Percentiles rank a stretch among this genome's conserved stretches.
phyloP scores from a whole-genome alignment of 1,140 invertebrate species.

The Drosophila burlai region DNA sequence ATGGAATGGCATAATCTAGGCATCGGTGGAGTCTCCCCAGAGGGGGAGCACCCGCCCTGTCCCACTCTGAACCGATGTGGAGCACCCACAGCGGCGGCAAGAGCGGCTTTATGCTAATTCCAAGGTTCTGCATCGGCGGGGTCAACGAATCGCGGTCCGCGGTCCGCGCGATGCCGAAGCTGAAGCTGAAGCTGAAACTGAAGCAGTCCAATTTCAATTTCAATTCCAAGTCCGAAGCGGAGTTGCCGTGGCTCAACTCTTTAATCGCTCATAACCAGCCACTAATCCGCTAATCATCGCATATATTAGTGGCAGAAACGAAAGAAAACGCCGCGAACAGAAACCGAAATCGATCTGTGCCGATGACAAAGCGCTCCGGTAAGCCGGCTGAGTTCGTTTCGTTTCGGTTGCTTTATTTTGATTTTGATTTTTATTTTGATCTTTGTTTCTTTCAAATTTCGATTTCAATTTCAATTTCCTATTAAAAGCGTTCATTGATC shows the following conservation, averaged over 20 bases:
- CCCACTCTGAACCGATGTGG: not conserved
- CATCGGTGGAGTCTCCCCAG: too few relatives aligned
- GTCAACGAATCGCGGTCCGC: conserved; percentile 67
- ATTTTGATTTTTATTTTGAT: not conserved
- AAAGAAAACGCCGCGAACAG: conserved; percentile 27
- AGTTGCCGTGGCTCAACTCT: conserved; percentile 12
- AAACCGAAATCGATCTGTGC: conserved; percentile 27
- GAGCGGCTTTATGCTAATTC: conserved; percentile 68
- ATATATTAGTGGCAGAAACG: conserved; percentile 40
- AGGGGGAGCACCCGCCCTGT: not conserved
- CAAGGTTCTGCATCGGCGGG: conserved; percentile 78
- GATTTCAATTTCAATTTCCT: conserved; percentile 75
- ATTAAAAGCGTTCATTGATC: conserved; percentile 79
- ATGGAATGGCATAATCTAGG: not conserved
- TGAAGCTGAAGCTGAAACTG: conserved; percentile 18
- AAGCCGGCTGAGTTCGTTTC: conserved; percentile 29
- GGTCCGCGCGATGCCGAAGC: conserved; percentile 5
- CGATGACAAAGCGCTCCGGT: conserved; percentile 34
- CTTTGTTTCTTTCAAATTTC: conserved; percentile 43
- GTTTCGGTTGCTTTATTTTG: conserved; percentile 30
- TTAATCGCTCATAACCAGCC: conserved; percentile 64
- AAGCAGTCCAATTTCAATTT: conserved; percentile 32
- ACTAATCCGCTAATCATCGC: conserved; percentile 73
- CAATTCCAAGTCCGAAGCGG: conserved; percentile 6
- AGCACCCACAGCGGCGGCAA: conserved; percentile 40